Base-by-base conservation (phyloP, 2,113 vertebrate species). In the Atrichornis clamosus region DNA sequence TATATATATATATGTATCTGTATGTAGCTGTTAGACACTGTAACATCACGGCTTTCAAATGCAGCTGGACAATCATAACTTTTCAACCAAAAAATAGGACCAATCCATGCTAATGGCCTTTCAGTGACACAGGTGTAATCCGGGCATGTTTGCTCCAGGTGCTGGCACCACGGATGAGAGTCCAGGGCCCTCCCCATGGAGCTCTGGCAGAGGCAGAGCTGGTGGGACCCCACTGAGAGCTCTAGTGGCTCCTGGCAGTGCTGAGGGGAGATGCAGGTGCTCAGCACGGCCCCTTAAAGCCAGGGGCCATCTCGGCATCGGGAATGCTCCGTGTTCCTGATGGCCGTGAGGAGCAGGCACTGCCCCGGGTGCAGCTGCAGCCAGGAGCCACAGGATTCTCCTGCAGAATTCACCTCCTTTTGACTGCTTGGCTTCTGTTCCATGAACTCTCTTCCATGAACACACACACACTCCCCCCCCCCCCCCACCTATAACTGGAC, bases 21-120 rank as follows among this genome's bases (percentile, higher is more conserved):
- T 39, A 8, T 12, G 2, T 21, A 92, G 59, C 72, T 80, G 55
- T 83, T 94, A 79, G 75, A 67, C 37, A 59, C 2, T 20, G 72
- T 75, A 42, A 42, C 2, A 2, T 77, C 79, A 56, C 85, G 59
- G 85, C 94, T 91, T 87, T 82, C 69, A 90, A 64, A 44, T 56
- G 69, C 65, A 95, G 89, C 90, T 93, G 93, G 93, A 94, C 92
- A 93, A 90, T 87, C 77, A 0, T 37, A 37, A 47, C 32, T 84
- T 90, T 15, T 67, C 60, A 84, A 95, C 93, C 80, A 89, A 90
- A 96, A 91, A 42, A 1, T 6, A 41, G 28, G 87, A 47, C 9
- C 18, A 41, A 4, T 26, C 26, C 37, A 6, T 28, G 41, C 21
- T 62, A 20, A 81, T 68, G 83, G 88, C 88, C 90, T 92, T 88